phyloP scores from a whole-genome alignment of 2,113 vertebrate species.

The Seriola aureovittata region DNA sequence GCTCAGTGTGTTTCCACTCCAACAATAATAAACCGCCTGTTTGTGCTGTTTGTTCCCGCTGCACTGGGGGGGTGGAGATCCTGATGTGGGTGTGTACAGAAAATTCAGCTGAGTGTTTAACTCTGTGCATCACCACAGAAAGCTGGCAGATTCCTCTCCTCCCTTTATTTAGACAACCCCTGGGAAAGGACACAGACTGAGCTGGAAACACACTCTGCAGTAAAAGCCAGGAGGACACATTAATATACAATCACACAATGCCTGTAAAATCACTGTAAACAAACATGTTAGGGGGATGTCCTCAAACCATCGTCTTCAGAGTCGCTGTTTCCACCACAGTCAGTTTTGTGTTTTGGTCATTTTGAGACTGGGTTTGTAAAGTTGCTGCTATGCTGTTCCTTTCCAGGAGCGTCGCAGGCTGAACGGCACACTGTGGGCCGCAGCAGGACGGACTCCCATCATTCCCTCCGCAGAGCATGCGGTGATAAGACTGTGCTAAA shows the following conservation, averaged over 20 bases:
- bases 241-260: no score
- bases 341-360: no score
- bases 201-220: neutral
- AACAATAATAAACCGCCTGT: neutral
- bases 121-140: constrained; percentile 22
- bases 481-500: no score
- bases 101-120: constrained; percentile 20
- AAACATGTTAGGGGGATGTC: neutral
- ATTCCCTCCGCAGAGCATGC: no score
- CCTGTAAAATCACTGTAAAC: neutral
- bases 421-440: no score
- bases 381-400: no score
- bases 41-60: neutral
- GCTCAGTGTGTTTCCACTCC: neutral
- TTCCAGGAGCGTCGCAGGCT: no score
- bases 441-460: no score
- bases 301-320: no score
- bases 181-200: neutral
- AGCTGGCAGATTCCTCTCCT: neutral
- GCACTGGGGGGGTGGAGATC: neutral
- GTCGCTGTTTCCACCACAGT: no score
- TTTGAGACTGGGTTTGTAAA: no score
- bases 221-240: neutral
- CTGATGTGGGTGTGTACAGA: constrained; percentile 1
- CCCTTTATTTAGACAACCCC: constrained; percentile 1